A percentile compares a stretch with the other conserved stretches of the same genome.
These are phyloP conservation scores for Piscicola geometra DNA, from an alignment of 2,888 invertebrate species.

Conservation along the genomic window DNA sequence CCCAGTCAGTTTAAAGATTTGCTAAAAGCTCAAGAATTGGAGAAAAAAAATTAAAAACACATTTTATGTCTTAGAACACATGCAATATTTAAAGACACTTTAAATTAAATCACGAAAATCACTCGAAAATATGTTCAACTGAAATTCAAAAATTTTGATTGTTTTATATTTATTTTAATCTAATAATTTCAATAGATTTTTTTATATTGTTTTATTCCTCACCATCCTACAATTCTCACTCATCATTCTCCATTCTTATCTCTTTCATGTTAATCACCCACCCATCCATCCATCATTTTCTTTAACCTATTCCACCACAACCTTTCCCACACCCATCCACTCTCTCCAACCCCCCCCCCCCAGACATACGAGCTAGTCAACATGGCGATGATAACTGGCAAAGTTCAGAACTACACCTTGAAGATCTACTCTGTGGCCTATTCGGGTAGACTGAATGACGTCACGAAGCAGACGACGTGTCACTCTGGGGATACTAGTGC, in stretches of 20 bases:
- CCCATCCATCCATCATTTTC: not conserved
- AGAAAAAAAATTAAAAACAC: too few relatives aligned
- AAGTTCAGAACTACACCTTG: slow-evolving; percentile 88
- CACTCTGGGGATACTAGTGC: slow-evolving; percentile 92
- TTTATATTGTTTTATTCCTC: not conserved
- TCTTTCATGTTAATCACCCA: not conserved
- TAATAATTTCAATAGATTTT: not conserved
- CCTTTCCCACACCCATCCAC: not conserved
- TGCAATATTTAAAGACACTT: too few relatives aligned
- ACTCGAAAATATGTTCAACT: too few relatives aligned
- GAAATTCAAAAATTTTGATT: not conserved
- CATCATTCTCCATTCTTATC: not conserved
- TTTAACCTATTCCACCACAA: not conserved
- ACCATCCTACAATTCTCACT: not conserved
- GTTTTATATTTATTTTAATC: not conserved
- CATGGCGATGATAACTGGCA: slow-evolving; percentile 87
- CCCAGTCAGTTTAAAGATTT: too few relatives aligned
- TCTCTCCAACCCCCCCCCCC: not conserved
- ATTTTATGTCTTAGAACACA: too few relatives aligned
- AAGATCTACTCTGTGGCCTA: slow-evolving; percentile 90
- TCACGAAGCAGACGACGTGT: slow-evolving; percentile 87
- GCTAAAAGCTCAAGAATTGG: too few relatives aligned
- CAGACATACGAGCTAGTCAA: slow-evolving; percentile 93
- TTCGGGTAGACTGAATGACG: slow-evolving; percentile 87
- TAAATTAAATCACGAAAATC: too few relatives aligned